phyloP scores from a whole-genome alignment of 2,113 vertebrate genomes.

The Naja naja region DNA sequence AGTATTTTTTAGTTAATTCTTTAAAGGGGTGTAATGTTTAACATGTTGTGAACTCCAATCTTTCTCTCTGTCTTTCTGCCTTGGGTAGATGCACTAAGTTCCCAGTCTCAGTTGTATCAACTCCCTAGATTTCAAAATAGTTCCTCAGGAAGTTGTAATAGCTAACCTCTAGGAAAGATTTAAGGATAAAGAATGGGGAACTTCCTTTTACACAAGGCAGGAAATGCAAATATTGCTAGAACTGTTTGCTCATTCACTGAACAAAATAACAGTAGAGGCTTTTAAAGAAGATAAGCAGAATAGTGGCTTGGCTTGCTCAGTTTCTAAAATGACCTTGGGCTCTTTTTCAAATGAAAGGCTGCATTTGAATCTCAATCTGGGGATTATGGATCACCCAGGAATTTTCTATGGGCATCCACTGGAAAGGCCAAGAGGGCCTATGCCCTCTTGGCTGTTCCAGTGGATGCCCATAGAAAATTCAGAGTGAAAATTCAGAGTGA shows the following conservation, averaged over 20 bases:
- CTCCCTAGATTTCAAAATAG: not conserved
- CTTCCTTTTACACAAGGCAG: not conserved
- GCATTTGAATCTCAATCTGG: not conserved
- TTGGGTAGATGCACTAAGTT: not conserved
- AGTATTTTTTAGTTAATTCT: not conserved
- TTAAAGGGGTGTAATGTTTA: not conserved
- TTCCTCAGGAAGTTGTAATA: not conserved
- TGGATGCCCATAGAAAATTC: not conserved
- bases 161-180: not conserved
- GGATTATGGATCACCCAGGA: not conserved
- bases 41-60: not conserved
- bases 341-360: not conserved
- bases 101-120: not conserved
- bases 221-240: not conserved
- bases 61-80: not conserved
- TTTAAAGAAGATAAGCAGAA: not conserved
- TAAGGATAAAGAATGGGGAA: not conserved
- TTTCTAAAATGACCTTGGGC: not conserved
- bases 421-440: too few species aligned
- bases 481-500: not conserved
- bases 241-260: not conserved
- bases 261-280: not conserved
- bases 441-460: not conserved
- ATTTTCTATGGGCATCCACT: too few species aligned
- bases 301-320: not conserved